Percentiles rank a stretch among this genome's conserved stretches.
Conservation (phyloP, 2,113 vertebrate genomes). For the Corythornis cristatus region DNA sequence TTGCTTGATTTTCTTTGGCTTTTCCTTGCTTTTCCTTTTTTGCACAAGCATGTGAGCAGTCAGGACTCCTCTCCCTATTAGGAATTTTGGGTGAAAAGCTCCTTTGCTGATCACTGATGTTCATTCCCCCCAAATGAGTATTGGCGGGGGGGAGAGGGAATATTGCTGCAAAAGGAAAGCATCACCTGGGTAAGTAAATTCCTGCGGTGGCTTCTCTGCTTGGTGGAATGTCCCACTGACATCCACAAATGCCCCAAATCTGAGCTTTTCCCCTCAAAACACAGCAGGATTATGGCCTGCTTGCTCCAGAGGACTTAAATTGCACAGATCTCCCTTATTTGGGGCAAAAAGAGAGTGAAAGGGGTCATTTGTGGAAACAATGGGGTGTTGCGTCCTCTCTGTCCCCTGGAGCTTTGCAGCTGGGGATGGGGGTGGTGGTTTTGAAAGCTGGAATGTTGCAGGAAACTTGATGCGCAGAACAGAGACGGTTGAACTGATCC, state of each 20-base stretch:
- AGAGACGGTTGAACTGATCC: rapidly evolving
- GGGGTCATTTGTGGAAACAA: rapidly evolving
- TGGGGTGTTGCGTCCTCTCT: neutral
- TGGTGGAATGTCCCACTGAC: rapidly evolving
- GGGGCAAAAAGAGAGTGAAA: neutral
- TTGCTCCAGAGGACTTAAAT: neutral
- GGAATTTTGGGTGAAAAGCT: neutral
- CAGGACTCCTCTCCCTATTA: neutral
- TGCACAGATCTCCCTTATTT: rapidly evolving
- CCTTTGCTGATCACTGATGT: neutral
- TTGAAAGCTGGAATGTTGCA: neutral
- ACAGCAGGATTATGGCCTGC: neutral
- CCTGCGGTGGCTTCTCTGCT: neutral
- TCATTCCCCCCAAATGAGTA: neutral
- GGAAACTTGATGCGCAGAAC: neutral
- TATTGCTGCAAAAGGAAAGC: neutral
- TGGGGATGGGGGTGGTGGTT: neutral
- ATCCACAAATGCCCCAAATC: neutral
- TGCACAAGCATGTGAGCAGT: neutral
- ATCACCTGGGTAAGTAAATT: neutral
- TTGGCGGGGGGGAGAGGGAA: no score
- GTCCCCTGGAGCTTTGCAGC: neutral
- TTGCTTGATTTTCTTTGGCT: no score
- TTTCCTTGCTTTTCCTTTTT: neutral
- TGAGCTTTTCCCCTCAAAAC: neutral